Percentiles rank a stretch among this genome's conserved stretches.
Evolutionary conservation across 2,113 vertebrate genomes (phyloP).

Genomic region (Megalops atlanticus): DNA sequence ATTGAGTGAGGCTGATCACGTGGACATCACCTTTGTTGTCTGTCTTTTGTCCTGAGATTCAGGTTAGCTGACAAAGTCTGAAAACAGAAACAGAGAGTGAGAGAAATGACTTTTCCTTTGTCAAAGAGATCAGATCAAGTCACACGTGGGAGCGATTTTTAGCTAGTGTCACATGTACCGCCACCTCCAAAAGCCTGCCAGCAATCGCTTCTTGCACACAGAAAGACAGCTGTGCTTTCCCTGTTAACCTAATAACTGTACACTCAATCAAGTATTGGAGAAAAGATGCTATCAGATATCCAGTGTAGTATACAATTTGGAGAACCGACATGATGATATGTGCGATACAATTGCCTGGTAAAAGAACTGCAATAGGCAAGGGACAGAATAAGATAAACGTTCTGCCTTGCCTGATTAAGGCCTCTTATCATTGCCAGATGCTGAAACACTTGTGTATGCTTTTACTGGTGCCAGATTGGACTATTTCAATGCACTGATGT

Average conservation of each 20-base stretch:
- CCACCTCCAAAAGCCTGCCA: no score
- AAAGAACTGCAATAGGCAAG: no score
- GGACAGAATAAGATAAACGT: not conserved
- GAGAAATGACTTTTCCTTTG: not conserved
- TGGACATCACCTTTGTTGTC: not conserved
- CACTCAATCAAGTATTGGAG: no score
- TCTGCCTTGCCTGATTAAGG: not conserved
- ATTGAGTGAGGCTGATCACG: not conserved
- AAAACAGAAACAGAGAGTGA: not conserved
- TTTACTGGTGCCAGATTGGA: not conserved
- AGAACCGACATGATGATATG: no score
- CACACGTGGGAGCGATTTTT: not conserved
- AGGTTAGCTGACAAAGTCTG: constrained; percentile 3
- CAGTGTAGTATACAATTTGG: no score
- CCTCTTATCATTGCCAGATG: not conserved
- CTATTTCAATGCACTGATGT: not conserved
- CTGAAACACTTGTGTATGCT: not conserved
- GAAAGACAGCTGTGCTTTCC: no score
- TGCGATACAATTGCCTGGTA: not conserved
- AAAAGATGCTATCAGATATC: no score
- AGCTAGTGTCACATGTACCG: no score
- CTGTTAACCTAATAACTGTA: no score
- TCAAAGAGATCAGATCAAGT: constrained; percentile 6
- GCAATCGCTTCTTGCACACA: no score
- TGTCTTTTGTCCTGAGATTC: not conserved